Percentiles rank a stretch among this genome's conserved stretches.
phyloP scores from a whole-genome alignment of 2,888 invertebrate genomes.

The Drosophila acutilabella region DNA sequence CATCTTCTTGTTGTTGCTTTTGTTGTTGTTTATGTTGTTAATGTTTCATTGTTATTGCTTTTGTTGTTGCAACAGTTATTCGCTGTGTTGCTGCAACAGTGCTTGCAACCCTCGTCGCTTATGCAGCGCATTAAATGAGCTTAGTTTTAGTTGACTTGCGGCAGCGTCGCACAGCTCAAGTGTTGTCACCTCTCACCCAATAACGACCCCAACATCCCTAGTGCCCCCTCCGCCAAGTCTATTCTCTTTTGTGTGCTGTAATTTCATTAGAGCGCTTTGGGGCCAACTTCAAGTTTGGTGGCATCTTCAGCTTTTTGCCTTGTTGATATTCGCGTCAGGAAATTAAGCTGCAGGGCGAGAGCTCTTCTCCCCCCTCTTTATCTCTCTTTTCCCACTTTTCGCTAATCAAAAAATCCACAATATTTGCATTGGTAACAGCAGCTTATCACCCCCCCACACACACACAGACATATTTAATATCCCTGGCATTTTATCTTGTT shows the following conservation, averaged over 20 bases:
- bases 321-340: slow-evolving; percentile 77
- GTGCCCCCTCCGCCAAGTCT: background rate
- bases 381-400: background rate
- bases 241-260: slow-evolving; percentile 47
- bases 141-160: slow-evolving; percentile 79
- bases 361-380: background rate
- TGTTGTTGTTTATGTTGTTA: slow-evolving; percentile 26
- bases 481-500: slow-evolving; percentile 28
- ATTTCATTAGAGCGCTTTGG: slow-evolving; percentile 72
- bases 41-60: background rate
- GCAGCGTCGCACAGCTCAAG: slow-evolving; percentile 43
- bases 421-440: slow-evolving; percentile 17
- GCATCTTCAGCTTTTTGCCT: slow-evolving; percentile 45
- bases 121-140: slow-evolving; percentile 78
- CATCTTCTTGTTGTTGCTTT: slow-evolving; percentile 35
- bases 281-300: slow-evolving; percentile 50
- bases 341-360: slow-evolving; percentile 70
- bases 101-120: slow-evolving; percentile 49
- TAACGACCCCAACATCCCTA: slow-evolving; percentile 1
- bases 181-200: slow-evolving; percentile 3
- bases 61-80: slow-evolving; percentile 40
- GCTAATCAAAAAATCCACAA: slow-evolving; percentile 62
- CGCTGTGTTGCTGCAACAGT: slow-evolving; percentile 37
- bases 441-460: too few species aligned
- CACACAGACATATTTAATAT: slow-evolving; percentile 6